phyloP scores from a whole-genome alignment of 2,797 vertebrate genomes.

The Acrossocheilus fasciatus region DNA sequence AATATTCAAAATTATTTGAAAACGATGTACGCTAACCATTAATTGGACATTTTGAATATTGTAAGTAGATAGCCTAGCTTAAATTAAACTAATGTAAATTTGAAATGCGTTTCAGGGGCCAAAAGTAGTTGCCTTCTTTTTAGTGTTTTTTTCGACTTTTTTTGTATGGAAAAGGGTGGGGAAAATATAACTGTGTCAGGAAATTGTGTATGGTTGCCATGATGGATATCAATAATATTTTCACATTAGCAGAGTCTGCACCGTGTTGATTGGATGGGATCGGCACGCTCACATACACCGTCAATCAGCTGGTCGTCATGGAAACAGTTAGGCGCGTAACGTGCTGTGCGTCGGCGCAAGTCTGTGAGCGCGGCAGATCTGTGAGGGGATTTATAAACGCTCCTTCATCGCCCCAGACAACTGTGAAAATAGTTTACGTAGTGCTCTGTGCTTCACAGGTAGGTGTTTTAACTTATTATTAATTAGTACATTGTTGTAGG shows the following conservation, averaged over 20 bases:
- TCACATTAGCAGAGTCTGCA: constrained; percentile 2
- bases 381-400: constrained; percentile 18
- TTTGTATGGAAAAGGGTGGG: background rate
- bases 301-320: constrained; percentile 59
- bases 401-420: background rate
- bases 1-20: background rate
- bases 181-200: background rate
- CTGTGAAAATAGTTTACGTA: background rate
- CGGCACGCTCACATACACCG: constrained; percentile 34
- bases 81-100: background rate
- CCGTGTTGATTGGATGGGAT: constrained; percentile 20
- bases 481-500: background rate
- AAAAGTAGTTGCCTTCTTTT: background rate
- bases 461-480: constrained; percentile 17
- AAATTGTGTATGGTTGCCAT: background rate
- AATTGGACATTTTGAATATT: background rate
- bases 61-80: background rate
- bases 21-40: background rate
- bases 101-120: background rate
- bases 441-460: constrained; percentile 23
- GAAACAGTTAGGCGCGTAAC: constrained; percentile 54
- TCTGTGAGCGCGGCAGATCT: constrained; percentile 18
- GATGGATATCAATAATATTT: constrained; percentile 32
- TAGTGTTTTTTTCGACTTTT: background rate
- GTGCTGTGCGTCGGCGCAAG: constrained; percentile 25